Evolutionary conservation across 2,113 vertebrate genomes (phyloP).

Genomic region (Pristiophorus japonicus): DNA sequence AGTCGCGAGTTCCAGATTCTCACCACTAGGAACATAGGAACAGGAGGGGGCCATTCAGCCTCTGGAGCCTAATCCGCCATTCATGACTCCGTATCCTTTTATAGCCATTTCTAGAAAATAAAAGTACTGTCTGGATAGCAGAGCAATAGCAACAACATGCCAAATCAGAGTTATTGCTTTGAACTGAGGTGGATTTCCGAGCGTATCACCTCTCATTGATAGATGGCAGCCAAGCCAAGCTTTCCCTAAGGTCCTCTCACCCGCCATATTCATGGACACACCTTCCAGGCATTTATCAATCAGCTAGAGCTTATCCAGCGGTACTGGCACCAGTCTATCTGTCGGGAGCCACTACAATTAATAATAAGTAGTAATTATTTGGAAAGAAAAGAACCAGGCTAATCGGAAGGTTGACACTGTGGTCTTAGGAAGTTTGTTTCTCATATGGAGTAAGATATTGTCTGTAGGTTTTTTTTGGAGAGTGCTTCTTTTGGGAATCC

Average conservation of each 20-base stretch:
- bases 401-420: not conserved
- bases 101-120: not conserved
- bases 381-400: not conserved
- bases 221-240: not conserved
- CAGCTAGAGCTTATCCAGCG: not conserved
- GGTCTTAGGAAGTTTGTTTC: not conserved
- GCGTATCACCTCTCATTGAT: not conserved
- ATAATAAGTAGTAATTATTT: not conserved
- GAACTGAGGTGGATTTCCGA: not conserved
- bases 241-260: not conserved
- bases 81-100: not conserved
- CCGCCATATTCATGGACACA: not conserved
- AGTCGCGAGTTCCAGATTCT: too few species aligned
- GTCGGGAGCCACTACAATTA: not conserved
- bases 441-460: not conserved
- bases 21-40: not conserved
- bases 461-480: not conserved
- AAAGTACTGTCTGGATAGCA: not conserved
- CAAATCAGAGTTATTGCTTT: not conserved
- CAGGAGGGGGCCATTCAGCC: not conserved
- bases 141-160: not conserved
- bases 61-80: not conserved
- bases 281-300: too few species aligned
- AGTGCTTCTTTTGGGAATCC: not conserved
- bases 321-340: too few species aligned